Base-by-base conservation (phyloP, 1,140 invertebrate species). In the Phthorimaea operculella region DNA sequence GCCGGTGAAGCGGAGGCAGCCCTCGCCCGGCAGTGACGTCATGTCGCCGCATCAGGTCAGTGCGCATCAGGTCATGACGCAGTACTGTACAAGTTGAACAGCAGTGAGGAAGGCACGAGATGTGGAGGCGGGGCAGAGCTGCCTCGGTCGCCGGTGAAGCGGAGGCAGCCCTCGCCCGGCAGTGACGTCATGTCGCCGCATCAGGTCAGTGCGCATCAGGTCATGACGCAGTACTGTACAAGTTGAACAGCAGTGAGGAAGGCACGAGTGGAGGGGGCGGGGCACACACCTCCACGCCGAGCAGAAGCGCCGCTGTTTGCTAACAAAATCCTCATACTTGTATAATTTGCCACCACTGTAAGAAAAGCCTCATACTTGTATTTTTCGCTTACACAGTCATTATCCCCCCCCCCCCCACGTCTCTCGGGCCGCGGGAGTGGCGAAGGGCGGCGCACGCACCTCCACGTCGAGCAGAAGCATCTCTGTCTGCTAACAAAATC, bases 401-500 rank as follows among this genome's bases (percentile, higher is more conserved):
- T 72, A 65, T 82, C 79, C 34, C 78, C 78, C 58, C 76, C 77
- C 16, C 87, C 33, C 85, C 87, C 36, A 76, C 73, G 0, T 86
- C 86, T 87, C 33, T 84, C 87, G 39, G 76, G 74, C 1, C 72
- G 68, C 16, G 58, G 66, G n/a, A n/a, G n/a, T n/a, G n/a, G 79
- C 52, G 91, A 93, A 70, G 70, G 93, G 61, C 88, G 93, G 34
- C 87, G 94, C 45, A 93, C 95, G 28, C 98, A 99, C 81, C 95
- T 98, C 58, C 97, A 98, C 79, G 96, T 98, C 0, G 98, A 99
- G 79, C 97, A 99, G 86, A 99, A 99, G 80, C 89, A 98, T 33
- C 89, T 98, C 42, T 97, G 95, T n/a, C n/a, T n/a, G n/a, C n/a
- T n/a, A n/a, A n/a, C n/a, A n/a, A n/a, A n/a, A n/a, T n/a, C n/a